A percentile compares a stretch with the other conserved stretches of the same genome.
Conservation (phyloP, 2,113 vertebrate species). For the Chelonoidis abingdonii region DNA sequence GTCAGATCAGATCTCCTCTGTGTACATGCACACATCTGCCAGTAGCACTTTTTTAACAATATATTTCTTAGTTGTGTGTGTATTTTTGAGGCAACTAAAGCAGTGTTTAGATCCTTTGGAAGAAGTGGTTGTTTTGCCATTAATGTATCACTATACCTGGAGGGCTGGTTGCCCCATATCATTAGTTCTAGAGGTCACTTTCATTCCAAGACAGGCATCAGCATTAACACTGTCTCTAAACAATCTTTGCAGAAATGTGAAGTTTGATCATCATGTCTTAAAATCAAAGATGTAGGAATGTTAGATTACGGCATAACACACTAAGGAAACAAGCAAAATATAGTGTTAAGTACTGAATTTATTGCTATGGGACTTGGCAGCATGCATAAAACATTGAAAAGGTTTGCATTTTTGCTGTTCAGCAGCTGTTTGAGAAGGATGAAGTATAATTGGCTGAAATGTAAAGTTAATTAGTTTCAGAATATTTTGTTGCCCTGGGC, state of each 20-base stretch:
- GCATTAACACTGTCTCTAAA: constrained; percentile 15
- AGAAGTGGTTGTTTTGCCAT: background rate
- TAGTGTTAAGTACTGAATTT: constrained; percentile 41
- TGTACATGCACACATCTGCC: background rate
- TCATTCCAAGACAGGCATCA: background rate
- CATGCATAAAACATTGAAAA: constrained; percentile 64
- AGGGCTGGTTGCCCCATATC: background rate
- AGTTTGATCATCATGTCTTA: constrained; percentile 45
- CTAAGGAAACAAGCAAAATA: background rate
- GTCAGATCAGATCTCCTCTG: background rate
- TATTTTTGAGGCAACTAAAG: constrained; percentile 16
- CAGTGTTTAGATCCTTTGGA: background rate
- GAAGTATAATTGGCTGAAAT: constrained; percentile 66
- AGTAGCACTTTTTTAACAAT: background rate
- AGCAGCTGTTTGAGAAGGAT: constrained; percentile 72
- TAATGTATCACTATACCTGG: background rate
- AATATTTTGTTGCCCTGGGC: constrained; percentile 61
- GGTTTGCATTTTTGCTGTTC: constrained; percentile 57
- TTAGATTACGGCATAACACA: constrained; percentile 23
- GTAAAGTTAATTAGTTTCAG: constrained; percentile 72
- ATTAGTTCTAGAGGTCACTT: background rate
- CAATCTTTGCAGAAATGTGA: background rate
- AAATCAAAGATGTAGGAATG: constrained; percentile 12
- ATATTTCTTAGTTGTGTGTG: background rate
- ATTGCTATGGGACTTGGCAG: constrained; percentile 55